Evolutionary conservation across 2,113 vertebrate genomes (phyloP).

Genomic region (Isurus oxyrinchus): DNA sequence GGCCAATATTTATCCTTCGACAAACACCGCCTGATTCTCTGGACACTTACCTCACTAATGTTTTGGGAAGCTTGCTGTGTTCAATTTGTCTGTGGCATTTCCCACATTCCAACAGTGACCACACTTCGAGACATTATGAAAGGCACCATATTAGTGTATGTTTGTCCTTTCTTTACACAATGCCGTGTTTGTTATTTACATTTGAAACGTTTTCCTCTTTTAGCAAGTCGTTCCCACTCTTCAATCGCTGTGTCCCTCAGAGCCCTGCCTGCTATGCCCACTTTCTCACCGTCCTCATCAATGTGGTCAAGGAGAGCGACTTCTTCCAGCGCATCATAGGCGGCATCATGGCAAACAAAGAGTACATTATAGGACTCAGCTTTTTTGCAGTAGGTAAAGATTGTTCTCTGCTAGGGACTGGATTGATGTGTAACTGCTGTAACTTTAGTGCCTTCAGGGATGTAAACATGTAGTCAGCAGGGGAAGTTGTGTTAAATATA

Average conservation of each 20-base stretch:
- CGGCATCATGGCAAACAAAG: constrained; percentile 62
- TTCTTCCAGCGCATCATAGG: constrained; percentile 59
- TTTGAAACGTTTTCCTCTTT: constrained; percentile 38
- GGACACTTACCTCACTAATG: neutral
- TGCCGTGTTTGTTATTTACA: neutral
- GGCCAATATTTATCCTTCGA: neutral
- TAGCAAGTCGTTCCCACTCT: constrained; percentile 63
- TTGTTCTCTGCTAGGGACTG: neutral
- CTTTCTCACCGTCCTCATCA: constrained; percentile 55
- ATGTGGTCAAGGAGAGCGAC: constrained; percentile 56
- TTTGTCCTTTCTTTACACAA: neutral
- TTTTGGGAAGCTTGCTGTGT: neutral
- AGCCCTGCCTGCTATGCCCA: constrained; percentile 61
- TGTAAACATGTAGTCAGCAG: neutral
- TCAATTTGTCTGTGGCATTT: neutral
- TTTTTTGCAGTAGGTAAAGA: constrained; percentile 61
- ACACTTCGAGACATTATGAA: neutral
- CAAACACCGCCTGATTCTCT: neutral
- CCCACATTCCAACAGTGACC: neutral
- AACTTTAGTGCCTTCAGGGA: neutral
- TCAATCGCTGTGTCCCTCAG: constrained; percentile 66
- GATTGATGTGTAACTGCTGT: neutral
- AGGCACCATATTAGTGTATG: neutral
- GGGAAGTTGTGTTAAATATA: neutral
- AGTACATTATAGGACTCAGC: constrained; percentile 58